A percentile compares a stretch with the other conserved stretches of the same genome.
Evolutionary conservation across 2,113 vertebrate genomes (phyloP).

Genomic region (Baryphthengus martii): DNA sequence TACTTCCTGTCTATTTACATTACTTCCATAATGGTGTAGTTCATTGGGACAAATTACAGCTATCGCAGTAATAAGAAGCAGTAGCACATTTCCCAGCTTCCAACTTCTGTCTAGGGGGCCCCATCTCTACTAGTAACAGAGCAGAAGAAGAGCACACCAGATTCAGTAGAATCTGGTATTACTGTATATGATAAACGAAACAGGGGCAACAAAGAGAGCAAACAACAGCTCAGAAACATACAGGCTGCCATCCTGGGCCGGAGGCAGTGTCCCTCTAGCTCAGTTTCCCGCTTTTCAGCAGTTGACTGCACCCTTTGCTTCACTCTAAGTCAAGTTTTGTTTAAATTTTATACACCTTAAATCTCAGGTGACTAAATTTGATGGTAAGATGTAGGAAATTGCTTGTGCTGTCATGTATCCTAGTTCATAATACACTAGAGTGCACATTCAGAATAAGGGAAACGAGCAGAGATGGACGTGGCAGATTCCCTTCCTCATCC

Average conservation of each 20-base stretch:
- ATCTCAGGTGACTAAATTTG: not conserved
- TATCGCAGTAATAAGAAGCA: not conserved
- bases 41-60: not conserved
- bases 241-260: not conserved
- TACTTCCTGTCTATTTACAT: not conserved
- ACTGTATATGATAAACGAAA: not conserved
- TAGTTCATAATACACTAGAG: not conserved
- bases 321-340: not conserved
- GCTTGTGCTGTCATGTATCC: rapidly evolving
- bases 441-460: not conserved
- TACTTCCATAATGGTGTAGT: not conserved
- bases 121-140: not conserved
- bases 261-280: not conserved
- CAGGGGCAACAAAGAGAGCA: not conserved
- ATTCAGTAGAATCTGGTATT: not conserved
- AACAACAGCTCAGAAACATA: not conserved
- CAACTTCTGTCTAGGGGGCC: not conserved
- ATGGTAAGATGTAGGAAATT: not conserved
- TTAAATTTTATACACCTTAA: not conserved
- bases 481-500: not conserved
- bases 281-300: not conserved
- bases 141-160: not conserved
- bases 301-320: not conserved
- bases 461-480: rapidly evolving
- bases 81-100: not conserved